Base-by-base conservation (phyloP, 2,797 vertebrate species). In the Danio choprae region DNA sequence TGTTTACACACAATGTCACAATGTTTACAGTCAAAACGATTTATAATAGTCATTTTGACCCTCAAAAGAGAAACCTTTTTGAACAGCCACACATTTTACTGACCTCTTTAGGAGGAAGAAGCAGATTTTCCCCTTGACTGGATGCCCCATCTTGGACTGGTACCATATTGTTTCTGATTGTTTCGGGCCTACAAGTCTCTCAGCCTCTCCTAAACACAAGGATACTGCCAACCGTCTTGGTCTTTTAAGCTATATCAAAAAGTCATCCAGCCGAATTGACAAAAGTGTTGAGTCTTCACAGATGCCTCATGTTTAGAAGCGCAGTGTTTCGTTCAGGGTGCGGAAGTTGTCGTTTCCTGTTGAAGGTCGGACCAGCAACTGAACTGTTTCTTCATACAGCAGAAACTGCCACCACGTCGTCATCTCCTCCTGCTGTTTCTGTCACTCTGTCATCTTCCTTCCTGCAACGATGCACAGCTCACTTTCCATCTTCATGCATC, bases 261-360 rank as follows among this genome's bases (percentile, higher is more conserved):
- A 71, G 51, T 71, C 4, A 71, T 15, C 1, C 15, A 13, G 4
- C 15, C 29, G 29, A 51, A 46, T 36, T 15, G 41, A 67, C 16
- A 36, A 4, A 43, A 74, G 8, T 36, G 43, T 60, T 51, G 29
- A 70, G 67, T 62, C 56, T 70, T 58, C 15, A 51, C 13, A 58
- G 9, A 43, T 18, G 36, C 60, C 63, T 70, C 74, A 83, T 82
- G 60, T 77, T 72, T 70, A 64, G 63, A n/a, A 53, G 29, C 16
- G 59, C 68, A 65, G 67, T 51, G 53, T 78, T 41, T 44, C 40
- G 51, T 71, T 50, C 36, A 62, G 38, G 70, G 43, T 82, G 72
- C 82, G 89, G 91, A 95, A 94, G 90, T 90, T 87, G 87, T 87
- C 81, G 87, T 88, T 95, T 95, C 94, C 94, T 94, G 91, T 91